Conservation (phyloP, 23 tunicate species). For the Halocynthia roretzi region DNA sequence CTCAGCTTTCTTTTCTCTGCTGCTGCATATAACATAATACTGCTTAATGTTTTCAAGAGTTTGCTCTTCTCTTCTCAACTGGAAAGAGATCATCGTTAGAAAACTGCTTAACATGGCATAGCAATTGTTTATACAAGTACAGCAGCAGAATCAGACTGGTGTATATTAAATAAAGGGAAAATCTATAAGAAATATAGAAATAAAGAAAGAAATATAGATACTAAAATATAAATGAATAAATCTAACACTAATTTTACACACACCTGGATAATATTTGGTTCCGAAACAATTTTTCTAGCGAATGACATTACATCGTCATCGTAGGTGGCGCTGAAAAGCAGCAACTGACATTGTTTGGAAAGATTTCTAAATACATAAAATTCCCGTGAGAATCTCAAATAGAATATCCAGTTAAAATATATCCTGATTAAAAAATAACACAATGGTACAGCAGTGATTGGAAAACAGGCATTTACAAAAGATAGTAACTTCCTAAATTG, state of each 20-base stretch:
- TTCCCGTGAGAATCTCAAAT: neutral
- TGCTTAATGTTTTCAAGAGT: conserved; percentile 94
- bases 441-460: neutral
- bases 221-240: neutral
- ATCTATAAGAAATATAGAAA: neutral
- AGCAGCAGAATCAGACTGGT: neutral
- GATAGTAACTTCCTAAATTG: neutral
- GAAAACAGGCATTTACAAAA: neutral
- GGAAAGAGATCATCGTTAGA: neutral
- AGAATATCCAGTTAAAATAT: neutral
- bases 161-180: neutral
- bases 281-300: conserved; percentile 72
- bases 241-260: neutral
- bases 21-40: conserved; percentile 67
- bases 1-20: conserved; percentile 70
- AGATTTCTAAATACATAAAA: conserved; percentile 9
- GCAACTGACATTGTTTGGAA: conserved; percentile 56
- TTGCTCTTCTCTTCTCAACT: conserved; percentile 88
- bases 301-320: conserved; percentile 89
- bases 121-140: neutral
- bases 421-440: neutral
- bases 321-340: conserved; percentile 93
- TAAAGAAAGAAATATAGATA: neutral
- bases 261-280: conserved; percentile 79
- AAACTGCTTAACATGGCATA: too few relatives aligned